A percentile compares a stretch with the other conserved stretches of the same genome.
Evolutionary conservation across 2,113 vertebrate genomes (phyloP).

Genomic region (Dicentrarchus labrax): DNA sequence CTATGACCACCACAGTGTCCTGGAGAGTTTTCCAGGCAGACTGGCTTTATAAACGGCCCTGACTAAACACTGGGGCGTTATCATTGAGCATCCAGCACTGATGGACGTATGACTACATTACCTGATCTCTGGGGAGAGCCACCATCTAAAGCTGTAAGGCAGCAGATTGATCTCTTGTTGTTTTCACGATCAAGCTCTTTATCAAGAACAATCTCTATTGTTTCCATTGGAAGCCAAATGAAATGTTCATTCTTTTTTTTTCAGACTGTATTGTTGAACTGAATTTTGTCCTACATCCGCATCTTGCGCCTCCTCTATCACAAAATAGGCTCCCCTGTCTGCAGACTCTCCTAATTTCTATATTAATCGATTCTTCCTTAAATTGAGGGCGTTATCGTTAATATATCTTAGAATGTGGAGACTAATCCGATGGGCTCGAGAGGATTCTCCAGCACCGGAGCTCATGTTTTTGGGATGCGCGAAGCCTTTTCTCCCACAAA

Average conservation of each 20-base stretch:
- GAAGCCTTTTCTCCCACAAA: slow-evolving; percentile 76
- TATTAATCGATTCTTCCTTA: slow-evolving; percentile 15
- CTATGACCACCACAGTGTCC: slow-evolving; percentile 56
- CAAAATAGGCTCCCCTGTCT: slow-evolving; percentile 70
- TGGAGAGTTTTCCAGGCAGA: slow-evolving; percentile 67
- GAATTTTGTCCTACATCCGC: slow-evolving; percentile 79
- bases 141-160: slow-evolving; percentile 73
- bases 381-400: slow-evolving; percentile 87
- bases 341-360: slow-evolving; percentile 80
- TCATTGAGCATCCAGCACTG: slow-evolving; percentile 14
- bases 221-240: slow-evolving; percentile 39
- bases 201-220: slow-evolving; percentile 72
- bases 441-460: slow-evolving; percentile 74
- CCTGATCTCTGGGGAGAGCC: slow-evolving; percentile 57
- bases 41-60: slow-evolving; percentile 57
- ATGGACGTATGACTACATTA: background rate
- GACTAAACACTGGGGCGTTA: slow-evolving; percentile 38
- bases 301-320: slow-evolving; percentile 80
- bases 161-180: slow-evolving; percentile 53
- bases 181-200: slow-evolving; percentile 75
- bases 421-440: slow-evolving; percentile 72
- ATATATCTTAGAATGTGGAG: slow-evolving; percentile 85
- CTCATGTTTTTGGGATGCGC: slow-evolving; percentile 82
- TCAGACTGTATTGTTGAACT: slow-evolving; percentile 75
- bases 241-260: slow-evolving; percentile 78